phyloP scores from a whole-genome alignment of 2,113 vertebrate species.

The Nesoenas mayeri region DNA sequence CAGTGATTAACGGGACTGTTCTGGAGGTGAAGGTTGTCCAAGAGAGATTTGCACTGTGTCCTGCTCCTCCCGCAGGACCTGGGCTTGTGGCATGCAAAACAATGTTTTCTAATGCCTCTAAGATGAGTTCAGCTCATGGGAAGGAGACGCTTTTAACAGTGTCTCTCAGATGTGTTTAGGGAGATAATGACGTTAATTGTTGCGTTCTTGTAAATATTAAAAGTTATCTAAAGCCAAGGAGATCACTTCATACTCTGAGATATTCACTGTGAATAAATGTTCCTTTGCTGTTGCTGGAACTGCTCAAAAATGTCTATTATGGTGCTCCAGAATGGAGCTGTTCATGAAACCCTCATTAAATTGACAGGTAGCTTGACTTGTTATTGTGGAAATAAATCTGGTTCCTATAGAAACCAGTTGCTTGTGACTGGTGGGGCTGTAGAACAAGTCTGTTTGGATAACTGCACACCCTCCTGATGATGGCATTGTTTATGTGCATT shows the following conservation, averaged over 20 bases:
- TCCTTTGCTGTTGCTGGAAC: neutral
- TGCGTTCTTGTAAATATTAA: neutral
- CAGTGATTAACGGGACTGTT: neutral
- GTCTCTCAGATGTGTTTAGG: neutral
- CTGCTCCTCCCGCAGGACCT: neutral
- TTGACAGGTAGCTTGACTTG: neutral
- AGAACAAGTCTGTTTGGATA: neutral
- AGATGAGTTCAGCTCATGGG: neutral
- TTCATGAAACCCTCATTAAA: neutral
- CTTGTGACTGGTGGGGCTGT: neutral
- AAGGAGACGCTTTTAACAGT: neutral
- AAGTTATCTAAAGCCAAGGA: neutral
- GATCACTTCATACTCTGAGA: neutral
- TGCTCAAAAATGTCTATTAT: neutral
- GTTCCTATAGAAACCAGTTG: conserved; percentile 39
- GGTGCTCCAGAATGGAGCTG: neutral
- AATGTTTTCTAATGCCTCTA: neutral
- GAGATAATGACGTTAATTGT: neutral
- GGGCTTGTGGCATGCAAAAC: neutral
- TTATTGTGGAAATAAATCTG: conserved; percentile 12
- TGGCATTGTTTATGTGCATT: neutral
- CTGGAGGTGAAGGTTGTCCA: neutral
- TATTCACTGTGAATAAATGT: neutral
- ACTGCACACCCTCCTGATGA: neutral
- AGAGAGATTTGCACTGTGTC: neutral